A percentile compares a stretch with the other conserved stretches of the same genome.
These are phyloP conservation scores for Brachionus koreanus DNA, from an alignment of 1,140 invertebrate species.

Conservation along the genomic window DNA sequence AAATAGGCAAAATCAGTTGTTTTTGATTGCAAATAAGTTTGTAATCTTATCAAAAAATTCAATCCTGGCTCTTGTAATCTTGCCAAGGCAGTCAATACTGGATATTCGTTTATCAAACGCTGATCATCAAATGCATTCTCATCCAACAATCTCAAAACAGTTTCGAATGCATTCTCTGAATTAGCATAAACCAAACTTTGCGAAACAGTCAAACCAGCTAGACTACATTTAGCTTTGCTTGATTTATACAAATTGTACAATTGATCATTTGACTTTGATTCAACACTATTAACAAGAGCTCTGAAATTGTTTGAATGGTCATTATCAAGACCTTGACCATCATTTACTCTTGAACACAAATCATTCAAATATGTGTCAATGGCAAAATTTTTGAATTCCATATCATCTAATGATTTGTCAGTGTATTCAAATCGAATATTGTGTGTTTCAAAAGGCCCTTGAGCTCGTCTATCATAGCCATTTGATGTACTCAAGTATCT, in stretches of 20 bases:
- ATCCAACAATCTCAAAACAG: conserved; percentile 17
- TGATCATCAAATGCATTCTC: conserved; percentile 20
- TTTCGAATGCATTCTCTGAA: background rate
- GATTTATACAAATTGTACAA: background rate
- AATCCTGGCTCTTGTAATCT: conserved; percentile 15
- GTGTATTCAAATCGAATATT: conserved; percentile 34
- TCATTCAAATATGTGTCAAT: background rate
- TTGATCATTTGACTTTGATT: background rate
- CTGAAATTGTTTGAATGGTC: conserved; percentile 39
- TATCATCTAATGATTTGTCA: conserved; percentile 23
- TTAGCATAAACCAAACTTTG: conserved; percentile 34
- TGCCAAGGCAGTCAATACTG: conserved; percentile 39
- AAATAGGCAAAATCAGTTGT: background rate
- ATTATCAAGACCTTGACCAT: background rate
- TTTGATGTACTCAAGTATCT: background rate
- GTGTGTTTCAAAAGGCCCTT: background rate
- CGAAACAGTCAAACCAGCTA: background rate
- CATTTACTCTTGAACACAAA: background rate
- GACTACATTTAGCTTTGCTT: background rate
- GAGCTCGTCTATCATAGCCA: conserved; percentile 26
- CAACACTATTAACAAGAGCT: background rate
- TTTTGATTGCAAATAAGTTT: background rate
- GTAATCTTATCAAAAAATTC: background rate
- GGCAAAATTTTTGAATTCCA: conserved; percentile 22
- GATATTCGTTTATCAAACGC: conserved; percentile 27